Conservation (phyloP, 2,113 vertebrate species). For the Chunga burmeisteri region DNA sequence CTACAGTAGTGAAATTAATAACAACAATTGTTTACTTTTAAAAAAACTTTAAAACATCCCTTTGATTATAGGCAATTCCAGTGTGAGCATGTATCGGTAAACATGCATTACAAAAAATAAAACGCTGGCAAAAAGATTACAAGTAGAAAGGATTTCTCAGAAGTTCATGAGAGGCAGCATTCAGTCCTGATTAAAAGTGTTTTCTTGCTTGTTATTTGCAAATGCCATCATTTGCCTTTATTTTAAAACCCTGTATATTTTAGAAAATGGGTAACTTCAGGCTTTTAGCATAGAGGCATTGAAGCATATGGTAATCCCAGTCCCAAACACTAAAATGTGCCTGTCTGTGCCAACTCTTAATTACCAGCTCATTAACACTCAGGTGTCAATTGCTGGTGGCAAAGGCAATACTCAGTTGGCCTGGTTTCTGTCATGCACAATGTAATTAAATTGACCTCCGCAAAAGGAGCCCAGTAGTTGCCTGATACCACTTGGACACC, state of each 20-base stretch:
- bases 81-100: neutral
- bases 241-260: slow-evolving; percentile 13
- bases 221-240: neutral
- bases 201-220: neutral
- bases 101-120: neutral
- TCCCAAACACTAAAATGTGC: slow-evolving; percentile 77
- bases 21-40: neutral
- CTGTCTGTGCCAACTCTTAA: slow-evolving; percentile 81
- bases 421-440: slow-evolving; percentile 79
- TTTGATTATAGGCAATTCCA: neutral
- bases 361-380: slow-evolving; percentile 88
- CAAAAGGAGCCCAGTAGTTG: slow-evolving; percentile 71
- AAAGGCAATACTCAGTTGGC: slow-evolving; percentile 80
- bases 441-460: slow-evolving; percentile 85
- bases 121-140: neutral
- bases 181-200: neutral
- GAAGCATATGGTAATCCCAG: slow-evolving; percentile 79
- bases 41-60: neutral
- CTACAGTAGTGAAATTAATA: neutral
- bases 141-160: neutral
- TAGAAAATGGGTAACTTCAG: slow-evolving; percentile 34
- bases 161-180: neutral
- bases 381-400: slow-evolving; percentile 85
- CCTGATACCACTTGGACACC: slow-evolving; percentile 75
- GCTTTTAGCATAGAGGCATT: slow-evolving; percentile 74